Percentiles rank a stretch among this genome's conserved stretches.
These are phyloP conservation scores for Rhinopomastus cyanomelas DNA, from an alignment of 2,113 vertebrate genomes.

Conservation along the genomic window DNA sequence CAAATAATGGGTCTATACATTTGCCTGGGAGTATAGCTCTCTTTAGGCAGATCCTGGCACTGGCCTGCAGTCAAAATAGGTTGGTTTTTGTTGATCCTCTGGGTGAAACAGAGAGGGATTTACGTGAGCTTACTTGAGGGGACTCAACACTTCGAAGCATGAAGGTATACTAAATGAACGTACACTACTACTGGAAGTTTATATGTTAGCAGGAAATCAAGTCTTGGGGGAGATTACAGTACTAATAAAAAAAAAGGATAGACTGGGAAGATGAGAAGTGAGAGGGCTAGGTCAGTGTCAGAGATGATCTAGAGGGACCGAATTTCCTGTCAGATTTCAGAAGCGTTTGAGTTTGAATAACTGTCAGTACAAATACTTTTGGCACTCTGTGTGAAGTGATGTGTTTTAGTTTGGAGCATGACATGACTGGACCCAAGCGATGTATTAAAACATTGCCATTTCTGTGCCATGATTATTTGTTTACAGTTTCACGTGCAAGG, in stretches of 20 bases:
- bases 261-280: background rate
- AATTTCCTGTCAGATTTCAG: background rate
- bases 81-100: background rate
- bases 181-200: background rate
- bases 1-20: background rate
- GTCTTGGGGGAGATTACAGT: background rate
- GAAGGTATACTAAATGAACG: background rate
- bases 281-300: background rate
- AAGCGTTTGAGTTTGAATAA: background rate
- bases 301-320: background rate
- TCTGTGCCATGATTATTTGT: background rate
- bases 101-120: background rate
- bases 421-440: background rate
- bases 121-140: background rate
- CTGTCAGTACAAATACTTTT: background rate
- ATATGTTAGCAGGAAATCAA: background rate
- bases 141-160: background rate
- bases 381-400: background rate
- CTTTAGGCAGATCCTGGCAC: background rate
- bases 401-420: background rate
- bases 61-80: background rate
- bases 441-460: background rate
- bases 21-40: background rate
- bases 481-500: conserved; percentile 75
- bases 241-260: background rate